These are phyloP conservation scores for Artibeus lituratus DNA, from an alignment of 2,797 vertebrate genomes.

Conservation along the genomic window DNA sequence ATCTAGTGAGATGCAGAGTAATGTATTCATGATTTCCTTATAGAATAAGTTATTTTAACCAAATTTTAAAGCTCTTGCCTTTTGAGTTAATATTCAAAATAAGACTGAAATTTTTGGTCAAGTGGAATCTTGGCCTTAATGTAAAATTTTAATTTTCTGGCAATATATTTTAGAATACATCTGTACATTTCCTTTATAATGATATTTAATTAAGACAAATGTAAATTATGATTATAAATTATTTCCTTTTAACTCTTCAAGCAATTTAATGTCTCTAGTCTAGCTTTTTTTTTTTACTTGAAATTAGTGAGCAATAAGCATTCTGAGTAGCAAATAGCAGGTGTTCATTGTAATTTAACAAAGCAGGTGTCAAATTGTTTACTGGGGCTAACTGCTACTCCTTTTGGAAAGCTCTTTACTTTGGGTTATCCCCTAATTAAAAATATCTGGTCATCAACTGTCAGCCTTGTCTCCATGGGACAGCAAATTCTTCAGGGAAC, in stretches of 20 bases:
- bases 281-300: background rate
- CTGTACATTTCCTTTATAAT: background rate
- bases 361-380: constrained; percentile 71
- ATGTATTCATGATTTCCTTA: background rate
- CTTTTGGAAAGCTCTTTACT: constrained; percentile 58
- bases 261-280: background rate
- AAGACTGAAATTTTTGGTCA: background rate
- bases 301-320: background rate
- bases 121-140: background rate
- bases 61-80: background rate
- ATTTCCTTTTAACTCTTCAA: constrained; percentile 32
- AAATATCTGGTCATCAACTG: constrained; percentile 64
- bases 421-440: constrained; percentile 66
- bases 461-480: constrained; percentile 41
- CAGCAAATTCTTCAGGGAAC: constrained; percentile 53
- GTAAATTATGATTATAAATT: background rate
- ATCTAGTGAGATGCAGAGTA: background rate
- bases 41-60: background rate
- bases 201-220: constrained; percentile 33
- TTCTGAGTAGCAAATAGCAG: constrained; percentile 40
- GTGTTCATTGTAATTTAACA: constrained; percentile 67
- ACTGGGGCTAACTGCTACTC: constrained; percentile 52
- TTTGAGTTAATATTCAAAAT: constrained; percentile 16
- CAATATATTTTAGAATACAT: background rate
- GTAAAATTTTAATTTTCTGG: background rate